phyloP scores from a whole-genome alignment of 1,140 invertebrate genomes.

The Telenomus remus region DNA sequence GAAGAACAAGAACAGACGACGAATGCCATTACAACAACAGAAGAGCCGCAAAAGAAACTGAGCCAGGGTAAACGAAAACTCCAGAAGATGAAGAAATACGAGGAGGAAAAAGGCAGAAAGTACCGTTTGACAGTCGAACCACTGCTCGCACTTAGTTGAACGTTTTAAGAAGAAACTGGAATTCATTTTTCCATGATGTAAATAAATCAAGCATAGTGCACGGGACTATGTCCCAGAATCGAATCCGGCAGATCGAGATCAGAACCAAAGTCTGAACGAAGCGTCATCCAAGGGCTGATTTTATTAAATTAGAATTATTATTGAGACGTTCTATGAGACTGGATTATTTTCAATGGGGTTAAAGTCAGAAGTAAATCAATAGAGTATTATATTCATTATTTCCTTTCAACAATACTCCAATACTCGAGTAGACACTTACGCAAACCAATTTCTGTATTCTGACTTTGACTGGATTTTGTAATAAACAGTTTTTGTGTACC shows the following conservation, averaged over 20 bases:
- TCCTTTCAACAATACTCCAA: too few species aligned
- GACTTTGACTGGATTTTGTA: too few species aligned
- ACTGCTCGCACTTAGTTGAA: constrained; percentile 81
- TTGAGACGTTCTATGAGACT: too few species aligned
- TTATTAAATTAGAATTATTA: constrained; percentile 37
- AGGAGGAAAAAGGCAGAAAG: constrained; percentile 76
- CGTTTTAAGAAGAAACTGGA: constrained; percentile 28
- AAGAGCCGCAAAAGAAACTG: constrained; percentile 75
- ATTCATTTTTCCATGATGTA: constrained; percentile 47
- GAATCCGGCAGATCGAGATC: constrained; percentile 69
- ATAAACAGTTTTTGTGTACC: too few species aligned
- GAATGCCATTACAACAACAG: constrained; percentile 56
- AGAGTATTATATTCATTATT: too few species aligned
- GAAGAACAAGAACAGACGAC: constrained; percentile 77
- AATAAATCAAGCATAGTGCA: constrained; percentile 57
- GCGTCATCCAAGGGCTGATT: constrained; percentile 56
- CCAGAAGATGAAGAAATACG: constrained; percentile 79
- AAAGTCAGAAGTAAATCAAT: too few species aligned
- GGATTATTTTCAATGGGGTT: too few species aligned
- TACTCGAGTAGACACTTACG: too few species aligned
- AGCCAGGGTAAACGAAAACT: constrained; percentile 81
- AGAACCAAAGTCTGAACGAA: constrained; percentile 70
- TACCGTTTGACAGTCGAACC: constrained; percentile 78
- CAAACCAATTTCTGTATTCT: too few species aligned
- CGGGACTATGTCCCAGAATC: constrained; percentile 61